Conservation (phyloP, 2,113 vertebrate species). For the Pholis gunnellus region DNA sequence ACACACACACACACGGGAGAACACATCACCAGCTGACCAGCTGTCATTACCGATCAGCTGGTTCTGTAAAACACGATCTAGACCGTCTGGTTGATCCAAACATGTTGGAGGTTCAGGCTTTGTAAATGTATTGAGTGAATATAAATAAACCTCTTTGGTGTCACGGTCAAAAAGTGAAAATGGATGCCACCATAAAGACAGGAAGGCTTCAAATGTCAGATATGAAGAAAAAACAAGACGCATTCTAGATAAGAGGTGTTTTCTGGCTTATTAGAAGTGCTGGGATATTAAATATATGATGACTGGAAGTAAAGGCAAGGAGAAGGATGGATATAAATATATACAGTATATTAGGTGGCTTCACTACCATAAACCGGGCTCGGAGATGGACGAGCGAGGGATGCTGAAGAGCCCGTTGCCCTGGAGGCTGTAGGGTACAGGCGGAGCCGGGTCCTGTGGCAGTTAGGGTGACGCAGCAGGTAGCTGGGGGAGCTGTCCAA, state of each 20-base stretch:
- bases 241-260: not conserved
- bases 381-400: not conserved
- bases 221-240: not conserved
- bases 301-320: not conserved
- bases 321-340: not conserved
- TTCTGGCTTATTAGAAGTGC: not conserved
- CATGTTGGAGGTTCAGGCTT: too few relatives aligned
- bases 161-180: conserved; percentile 15
- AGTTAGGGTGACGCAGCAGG: conserved; percentile 77
- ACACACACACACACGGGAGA: too few relatives aligned
- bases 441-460: conserved; percentile 40
- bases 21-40: not conserved
- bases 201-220: not conserved
- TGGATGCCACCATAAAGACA: not conserved
- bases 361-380: too few relatives aligned
- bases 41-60: conserved; percentile 8
- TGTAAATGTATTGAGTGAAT: conserved; percentile 1
- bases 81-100: not conserved
- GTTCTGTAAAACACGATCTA: conserved; percentile 10
- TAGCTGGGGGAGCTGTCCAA: conserved; percentile 74
- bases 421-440: conserved; percentile 21
- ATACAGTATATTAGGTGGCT: not conserved
- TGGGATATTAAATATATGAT: not conserved
- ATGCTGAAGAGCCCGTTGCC: conserved; percentile 17
- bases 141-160: conserved; percentile 37